Evolutionary conservation across 2,797 vertebrate species (phyloP).

Genomic region (Malurus leucopterus): DNA sequence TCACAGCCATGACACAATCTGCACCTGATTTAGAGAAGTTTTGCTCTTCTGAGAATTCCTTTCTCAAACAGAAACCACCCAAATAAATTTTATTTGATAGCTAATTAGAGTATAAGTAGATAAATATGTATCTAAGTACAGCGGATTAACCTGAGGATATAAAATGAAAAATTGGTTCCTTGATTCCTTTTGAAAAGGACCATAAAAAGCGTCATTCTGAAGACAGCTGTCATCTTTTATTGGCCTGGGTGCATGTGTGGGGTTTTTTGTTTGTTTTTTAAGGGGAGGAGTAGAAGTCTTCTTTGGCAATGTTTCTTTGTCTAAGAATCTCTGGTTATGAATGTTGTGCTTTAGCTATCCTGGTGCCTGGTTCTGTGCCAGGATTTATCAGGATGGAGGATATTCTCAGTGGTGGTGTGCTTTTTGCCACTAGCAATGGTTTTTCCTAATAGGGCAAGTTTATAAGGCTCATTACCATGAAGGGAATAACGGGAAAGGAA

Average conservation of each 20-base stretch:
- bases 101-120: neutral
- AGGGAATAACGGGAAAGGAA: slow-evolving; percentile 40
- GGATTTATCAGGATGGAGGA: slow-evolving; percentile 24
- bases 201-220: neutral
- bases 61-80: neutral
- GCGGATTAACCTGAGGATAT: neutral
- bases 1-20: neutral
- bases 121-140: neutral
- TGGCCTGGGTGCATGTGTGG: neutral
- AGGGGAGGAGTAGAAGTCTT: neutral
- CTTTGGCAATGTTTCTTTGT: slow-evolving; percentile 31
- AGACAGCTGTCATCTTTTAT: slow-evolving; percentile 13
- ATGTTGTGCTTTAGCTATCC: slow-evolving; percentile 39
- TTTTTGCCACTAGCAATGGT: slow-evolving; percentile 19
- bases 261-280: slow-evolving; percentile 4
- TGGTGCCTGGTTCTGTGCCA: slow-evolving; percentile 25
- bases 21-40: neutral
- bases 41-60: neutral
- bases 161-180: neutral
- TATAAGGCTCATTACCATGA: slow-evolving; percentile 31
- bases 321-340: slow-evolving; percentile 30
- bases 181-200: neutral
- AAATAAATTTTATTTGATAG: neutral
- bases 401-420: neutral
- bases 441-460: slow-evolving; percentile 60